These are phyloP conservation scores for Agriopis leucophaearia DNA, from an alignment of 2,888 invertebrate species.

Conservation along the genomic window DNA sequence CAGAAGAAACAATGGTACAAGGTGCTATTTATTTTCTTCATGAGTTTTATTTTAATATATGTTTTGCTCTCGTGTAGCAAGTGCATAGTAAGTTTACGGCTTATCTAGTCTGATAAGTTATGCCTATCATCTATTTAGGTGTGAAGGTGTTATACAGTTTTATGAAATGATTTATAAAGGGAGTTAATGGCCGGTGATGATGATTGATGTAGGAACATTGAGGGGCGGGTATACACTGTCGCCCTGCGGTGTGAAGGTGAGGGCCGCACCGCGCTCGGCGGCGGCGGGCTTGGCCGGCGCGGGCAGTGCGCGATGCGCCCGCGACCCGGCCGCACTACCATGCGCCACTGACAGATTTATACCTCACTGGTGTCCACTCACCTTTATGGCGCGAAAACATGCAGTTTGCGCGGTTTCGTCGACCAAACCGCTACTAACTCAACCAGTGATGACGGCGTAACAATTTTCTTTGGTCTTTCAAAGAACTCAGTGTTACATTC, in stretches of 20 bases:
- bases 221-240: conserved; percentile 57
- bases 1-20: too few relatives aligned
- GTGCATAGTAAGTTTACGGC: background rate
- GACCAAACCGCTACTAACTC: conserved; percentile 61
- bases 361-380: conserved; percentile 38
- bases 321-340: conserved; percentile 75
- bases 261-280: conserved; percentile 50
- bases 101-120: conserved; percentile 15
- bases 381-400: conserved; percentile 61
- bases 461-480: conserved; percentile 59
- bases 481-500: conserved; percentile 48
- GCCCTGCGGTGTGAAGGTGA: conserved; percentile 63
- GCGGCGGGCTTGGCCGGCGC: conserved; percentile 41
- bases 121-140: conserved; percentile 36
- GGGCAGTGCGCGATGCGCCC: conserved; percentile 79
- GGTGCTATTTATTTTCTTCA: too few relatives aligned
- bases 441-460: conserved; percentile 54
- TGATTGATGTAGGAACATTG: conserved; percentile 59
- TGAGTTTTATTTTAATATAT: background rate
- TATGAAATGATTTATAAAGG: conserved; percentile 48
- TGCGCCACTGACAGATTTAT: conserved; percentile 53
- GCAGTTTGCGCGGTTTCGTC: conserved; percentile 61
- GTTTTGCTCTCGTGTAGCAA: background rate
- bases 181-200: conserved; percentile 54
- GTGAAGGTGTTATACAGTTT: conserved; percentile 42